Evolutionary conservation across 1,140 invertebrate genomes (phyloP).

Genomic region (Orius insidiosus): DNA sequence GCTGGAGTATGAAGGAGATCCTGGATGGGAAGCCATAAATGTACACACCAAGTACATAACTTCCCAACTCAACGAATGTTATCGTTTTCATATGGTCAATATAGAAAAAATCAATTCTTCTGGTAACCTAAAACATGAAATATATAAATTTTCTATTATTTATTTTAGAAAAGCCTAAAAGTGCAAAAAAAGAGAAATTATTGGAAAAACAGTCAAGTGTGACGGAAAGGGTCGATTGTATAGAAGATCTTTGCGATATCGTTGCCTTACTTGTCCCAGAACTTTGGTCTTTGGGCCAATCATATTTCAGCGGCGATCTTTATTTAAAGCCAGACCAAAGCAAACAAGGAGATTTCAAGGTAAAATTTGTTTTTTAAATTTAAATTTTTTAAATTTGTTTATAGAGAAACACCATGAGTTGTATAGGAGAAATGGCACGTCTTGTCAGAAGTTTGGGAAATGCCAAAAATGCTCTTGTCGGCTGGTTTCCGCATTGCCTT

Average conservation of each 20-base stretch:
- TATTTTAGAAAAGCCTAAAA: conserved; percentile 21
- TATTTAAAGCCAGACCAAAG: conserved; percentile 47
- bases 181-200: conserved; percentile 8
- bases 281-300: conserved; percentile 75
- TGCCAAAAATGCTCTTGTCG: conserved; percentile 27
- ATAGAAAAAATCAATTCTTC: conserved; percentile 6
- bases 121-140: neutral
- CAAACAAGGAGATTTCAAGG: conserved; percentile 54
- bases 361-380: conserved; percentile 23
- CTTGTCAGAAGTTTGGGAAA: conserved; percentile 2
- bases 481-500: conserved; percentile 66
- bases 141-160: neutral
- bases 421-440: conserved; percentile 12
- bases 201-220: conserved; percentile 13
- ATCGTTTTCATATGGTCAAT: conserved; percentile 33
- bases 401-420: conserved; percentile 15
- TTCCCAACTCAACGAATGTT: conserved; percentile 40
- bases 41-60: conserved; percentile 59
- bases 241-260: conserved; percentile 53
- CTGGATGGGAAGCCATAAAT: conserved; percentile 84
- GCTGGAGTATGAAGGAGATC: conserved; percentile 54
- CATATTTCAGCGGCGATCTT: conserved; percentile 73
- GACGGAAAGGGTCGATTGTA: conserved; percentile 38
- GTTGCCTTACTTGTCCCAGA: conserved; percentile 57
- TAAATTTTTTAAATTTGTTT: conserved; percentile 11